Percentiles rank a stretch among this genome's conserved stretches.
Evolutionary conservation across 2,113 vertebrate genomes (phyloP).

Genomic region (Globicephala melas): DNA sequence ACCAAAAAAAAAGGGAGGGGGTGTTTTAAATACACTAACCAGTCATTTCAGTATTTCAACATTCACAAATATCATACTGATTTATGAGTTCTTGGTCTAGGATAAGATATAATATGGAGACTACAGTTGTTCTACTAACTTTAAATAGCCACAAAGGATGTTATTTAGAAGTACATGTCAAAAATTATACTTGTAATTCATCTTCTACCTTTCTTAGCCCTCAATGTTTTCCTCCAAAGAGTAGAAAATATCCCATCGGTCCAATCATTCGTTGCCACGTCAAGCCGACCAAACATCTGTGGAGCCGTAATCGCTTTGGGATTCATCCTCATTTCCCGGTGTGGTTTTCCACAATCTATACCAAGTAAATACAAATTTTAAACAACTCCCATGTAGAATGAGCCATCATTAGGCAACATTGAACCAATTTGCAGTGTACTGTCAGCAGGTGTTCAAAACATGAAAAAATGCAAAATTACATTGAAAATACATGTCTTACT

Average conservation of each 20-base stretch:
- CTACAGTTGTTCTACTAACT: background rate
- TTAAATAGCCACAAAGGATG: background rate
- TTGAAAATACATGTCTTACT: constrained; percentile 1
- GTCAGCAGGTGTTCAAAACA: constrained; percentile 22
- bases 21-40: background rate
- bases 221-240: constrained; percentile 96
- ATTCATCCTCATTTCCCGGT: constrained; percentile 99
- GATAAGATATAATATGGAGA: background rate
- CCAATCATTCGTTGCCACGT: constrained; percentile 98
- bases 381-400: background rate
- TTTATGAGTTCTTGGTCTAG: background rate
- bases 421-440: background rate
- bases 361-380: constrained; percentile 27
- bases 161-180: background rate
- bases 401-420: background rate
- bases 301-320: constrained; percentile 97
- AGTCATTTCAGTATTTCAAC: background rate
- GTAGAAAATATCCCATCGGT: constrained; percentile 98
- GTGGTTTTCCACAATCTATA: constrained; percentile 92
- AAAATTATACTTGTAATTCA: background rate
- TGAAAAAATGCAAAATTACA: background rate
- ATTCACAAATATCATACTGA: background rate
- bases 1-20: background rate
- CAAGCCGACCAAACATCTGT: constrained; percentile 97
- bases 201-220: constrained; percentile 92